Percentiles rank a stretch among this genome's conserved stretches.
Conservation (phyloP, 1,140 invertebrate species). For the Plectrocnemia conspersa region DNA sequence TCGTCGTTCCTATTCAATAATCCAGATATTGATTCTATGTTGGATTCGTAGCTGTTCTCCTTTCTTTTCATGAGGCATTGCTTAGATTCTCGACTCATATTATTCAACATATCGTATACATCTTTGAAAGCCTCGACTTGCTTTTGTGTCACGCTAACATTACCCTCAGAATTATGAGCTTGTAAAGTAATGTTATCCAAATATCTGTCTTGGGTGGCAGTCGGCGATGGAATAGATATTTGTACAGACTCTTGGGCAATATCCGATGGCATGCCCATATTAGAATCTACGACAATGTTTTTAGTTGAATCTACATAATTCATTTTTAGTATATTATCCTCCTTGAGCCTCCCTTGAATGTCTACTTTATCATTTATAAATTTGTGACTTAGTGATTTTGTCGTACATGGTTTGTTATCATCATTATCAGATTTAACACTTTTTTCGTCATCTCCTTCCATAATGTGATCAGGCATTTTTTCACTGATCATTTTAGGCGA, state of each 20-base stretch:
- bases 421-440: conserved; percentile 47
- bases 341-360: not conserved
- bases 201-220: conserved; percentile 57
- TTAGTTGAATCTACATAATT: conserved; percentile 37
- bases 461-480: conserved; percentile 52
- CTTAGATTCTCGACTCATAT: conserved; percentile 54
- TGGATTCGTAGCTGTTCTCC: conserved; percentile 33
- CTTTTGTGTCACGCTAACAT: conserved; percentile 42
- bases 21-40: conserved; percentile 16
- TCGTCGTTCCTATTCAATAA: conserved; percentile 24
- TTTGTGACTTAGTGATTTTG: conserved; percentile 11
- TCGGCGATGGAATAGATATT: conserved; percentile 58
- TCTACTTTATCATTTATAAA: not conserved
- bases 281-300: conserved; percentile 50
- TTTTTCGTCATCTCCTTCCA: conserved; percentile 52
- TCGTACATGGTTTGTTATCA: conserved; percentile 45
- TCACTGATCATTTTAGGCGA: conserved; percentile 50
- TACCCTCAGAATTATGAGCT: conserved; percentile 49
- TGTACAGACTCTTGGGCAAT: conserved; percentile 56
- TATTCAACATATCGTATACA: conserved; percentile 63
- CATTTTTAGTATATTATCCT: not conserved
- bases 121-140: conserved; percentile 62
- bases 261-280: conserved; percentile 50
- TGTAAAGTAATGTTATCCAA: conserved; percentile 57
- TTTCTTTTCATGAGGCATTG: conserved; percentile 42